phyloP scores from a whole-genome alignment of 2,888 invertebrate species.

The Carabus problematicus region DNA sequence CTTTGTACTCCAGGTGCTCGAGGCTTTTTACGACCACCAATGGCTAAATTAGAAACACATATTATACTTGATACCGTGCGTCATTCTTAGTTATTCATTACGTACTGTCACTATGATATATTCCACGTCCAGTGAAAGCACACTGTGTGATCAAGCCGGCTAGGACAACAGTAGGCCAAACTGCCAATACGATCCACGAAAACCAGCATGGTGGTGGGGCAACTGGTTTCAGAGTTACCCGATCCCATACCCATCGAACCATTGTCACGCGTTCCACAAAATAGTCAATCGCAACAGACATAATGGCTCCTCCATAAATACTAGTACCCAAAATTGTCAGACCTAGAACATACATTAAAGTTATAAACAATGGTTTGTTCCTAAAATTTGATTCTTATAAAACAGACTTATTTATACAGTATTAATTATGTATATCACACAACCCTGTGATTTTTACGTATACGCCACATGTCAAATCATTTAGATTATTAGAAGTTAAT shows the following conservation, averaged over 20 bases:
- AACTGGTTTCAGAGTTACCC: slow-evolving; percentile 66
- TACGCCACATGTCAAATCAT: not conserved
- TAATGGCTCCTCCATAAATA: slow-evolving; percentile 77
- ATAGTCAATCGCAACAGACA: slow-evolving; percentile 75
- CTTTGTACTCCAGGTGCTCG: slow-evolving; percentile 57
- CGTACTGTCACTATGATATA: slow-evolving; percentile 70
- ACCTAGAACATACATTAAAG: slow-evolving; percentile 57
- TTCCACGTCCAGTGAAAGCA: slow-evolving; percentile 72
- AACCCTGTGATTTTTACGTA: not conserved
- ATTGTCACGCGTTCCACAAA: slow-evolving; percentile 75
- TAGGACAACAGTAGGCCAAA: slow-evolving; percentile 75
- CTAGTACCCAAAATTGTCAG: slow-evolving; percentile 77
- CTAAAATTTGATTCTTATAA: not conserved
- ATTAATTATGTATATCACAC: not conserved
- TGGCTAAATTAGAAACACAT: slow-evolving; percentile 49
- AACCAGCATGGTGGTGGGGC: slow-evolving; percentile 71
- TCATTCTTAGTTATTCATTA: slow-evolving; percentile 10
- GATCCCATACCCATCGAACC: slow-evolving; percentile 76
- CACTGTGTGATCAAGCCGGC: slow-evolving; percentile 74
- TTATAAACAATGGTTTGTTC: slow-evolving; percentile 7
- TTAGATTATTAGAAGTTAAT: too few species aligned
- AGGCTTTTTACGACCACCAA: slow-evolving; percentile 61
- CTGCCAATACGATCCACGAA: slow-evolving; percentile 75
- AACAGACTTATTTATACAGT: not conserved
- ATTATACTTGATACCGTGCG: not conserved